These are phyloP conservation scores for Channallabes apus DNA, from an alignment of 2,797 vertebrate species.

Conservation along the genomic window DNA sequence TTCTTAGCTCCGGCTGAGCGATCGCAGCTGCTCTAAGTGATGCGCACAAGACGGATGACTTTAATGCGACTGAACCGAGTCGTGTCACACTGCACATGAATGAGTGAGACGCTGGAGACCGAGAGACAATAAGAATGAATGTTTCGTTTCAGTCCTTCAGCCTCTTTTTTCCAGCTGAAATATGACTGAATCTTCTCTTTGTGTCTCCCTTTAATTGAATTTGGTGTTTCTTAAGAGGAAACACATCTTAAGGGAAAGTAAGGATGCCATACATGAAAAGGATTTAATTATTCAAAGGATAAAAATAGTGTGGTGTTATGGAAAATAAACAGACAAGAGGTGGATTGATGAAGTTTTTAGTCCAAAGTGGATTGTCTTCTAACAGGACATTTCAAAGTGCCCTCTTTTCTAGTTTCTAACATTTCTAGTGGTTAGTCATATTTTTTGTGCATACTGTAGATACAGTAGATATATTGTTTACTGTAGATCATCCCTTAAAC, in stretches of 20 bases:
- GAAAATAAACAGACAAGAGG: not conserved
- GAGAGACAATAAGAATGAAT: conserved; percentile 2
- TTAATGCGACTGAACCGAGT: conserved; percentile 20
- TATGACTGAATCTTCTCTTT: not conserved
- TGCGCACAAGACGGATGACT: conserved; percentile 15
- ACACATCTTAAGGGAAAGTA: not conserved
- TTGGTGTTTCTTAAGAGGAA: not conserved
- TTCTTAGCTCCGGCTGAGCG: conserved; percentile 13
- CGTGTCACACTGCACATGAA: conserved; percentile 12
- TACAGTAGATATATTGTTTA: not conserved
- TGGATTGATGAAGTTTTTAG: not conserved
- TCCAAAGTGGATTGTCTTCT: not conserved
- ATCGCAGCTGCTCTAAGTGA: conserved; percentile 20
- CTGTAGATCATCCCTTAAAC: not conserved
- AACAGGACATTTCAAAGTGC: not conserved
- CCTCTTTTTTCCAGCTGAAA: not conserved
- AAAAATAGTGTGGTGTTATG: not conserved
- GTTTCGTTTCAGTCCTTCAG: not conserved
- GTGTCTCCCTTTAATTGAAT: not conserved
- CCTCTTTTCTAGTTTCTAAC: not conserved
- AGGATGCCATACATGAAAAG: not conserved
- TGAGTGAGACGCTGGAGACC: not conserved
- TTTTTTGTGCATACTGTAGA: not conserved
- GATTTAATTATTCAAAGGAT: not conserved
- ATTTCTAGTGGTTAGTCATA: not conserved